Evolutionary conservation across 2,888 invertebrate genomes (phyloP), one percentile per base, ranked within the genome.

Genomic region (Dryocosmus kuriphilus): DNA sequence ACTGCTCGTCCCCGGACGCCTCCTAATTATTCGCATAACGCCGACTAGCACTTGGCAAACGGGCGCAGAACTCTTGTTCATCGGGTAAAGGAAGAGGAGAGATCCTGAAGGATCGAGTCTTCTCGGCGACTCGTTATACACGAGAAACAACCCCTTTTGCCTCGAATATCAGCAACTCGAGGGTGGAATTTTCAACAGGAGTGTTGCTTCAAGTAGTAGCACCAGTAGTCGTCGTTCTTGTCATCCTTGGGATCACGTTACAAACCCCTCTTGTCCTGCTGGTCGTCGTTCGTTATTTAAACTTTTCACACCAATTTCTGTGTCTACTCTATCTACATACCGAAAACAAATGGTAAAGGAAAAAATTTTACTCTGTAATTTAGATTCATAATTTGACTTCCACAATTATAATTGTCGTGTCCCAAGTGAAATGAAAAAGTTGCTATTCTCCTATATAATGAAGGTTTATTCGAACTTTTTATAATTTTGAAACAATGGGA

Each of bases 21-120:
- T 75, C 79, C 79, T 81, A 82, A 82, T 82, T 81, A 80, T 81
- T 82, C 78, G 78, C 77, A 60, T 78, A 77, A 79, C 80, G 74
- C 78, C 79, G 77, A 76, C 67, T 76, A 60, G 75, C 74, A 35
- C 75, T 78, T 73, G 60, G 71, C 41, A 61, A 73, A 73, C 74
- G 67, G 76, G 67, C 41, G 51, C 67, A 57, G 74, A 77, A 79
- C 74, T 73, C 77, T 65, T 63, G 24, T 73, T 78, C 74, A 55
- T 74, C 61, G 77, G 46, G 71, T 57, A 71, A 77, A 74, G 74
- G 71, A 71, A 73, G 73, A 76, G 32, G 55, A 62, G 62, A 77
- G 77, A 74, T 63, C 62, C 73, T 60, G 73, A 73, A 74, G 65
- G 41, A 35, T 67, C 76, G 35, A 65, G 65, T 60, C 67, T 41